Base-by-base conservation (phyloP, 2,797 vertebrate species). In the Pseudomugil tenellus region DNA sequence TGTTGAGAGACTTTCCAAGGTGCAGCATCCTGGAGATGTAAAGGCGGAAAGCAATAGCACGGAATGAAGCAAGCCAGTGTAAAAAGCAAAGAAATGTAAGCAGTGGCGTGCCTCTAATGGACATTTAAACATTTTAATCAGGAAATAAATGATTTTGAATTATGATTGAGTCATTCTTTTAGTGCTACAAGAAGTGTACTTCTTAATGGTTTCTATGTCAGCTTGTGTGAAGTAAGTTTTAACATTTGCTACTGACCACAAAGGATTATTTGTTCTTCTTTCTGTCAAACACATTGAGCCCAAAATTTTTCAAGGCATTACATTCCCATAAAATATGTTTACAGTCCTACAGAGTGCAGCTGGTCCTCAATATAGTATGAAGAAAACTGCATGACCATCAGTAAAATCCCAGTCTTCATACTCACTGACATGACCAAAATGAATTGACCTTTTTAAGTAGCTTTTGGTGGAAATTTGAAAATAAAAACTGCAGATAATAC, bases 1-100 rank as follows among this genome's bases (percentile, higher is more conserved):
- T 43, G 6, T 65, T 32, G 52, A 65, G 52, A 39, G 62, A 57
- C 41, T 54, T 64, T 64, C 2, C 4, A 37, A 46, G 28, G 35
- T 41, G 26, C 19, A 10, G 6, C 48, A 39, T 39, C 4, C 23
- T 14, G 23, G 6, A 39, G 49, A 28, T 43, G 4, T 25, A 51
- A 37, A n/a, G 62, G 62, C 3, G 9, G 52, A 65, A 55, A 55
- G 51, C 14, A 43, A 19, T 26, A 19, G n/a, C 23, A 52, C 23
- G 52, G 60, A 65, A 32, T 19, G 37, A 46, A 46, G 52, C 37
- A 59, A 9, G 23, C 34, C 25, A 0, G 7, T 19, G 23, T 28
- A 41, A 58, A 41, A 25, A 41, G 37, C 37, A 10, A 37, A 17
- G n/a, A 41, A 53, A 53, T 41, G 31, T 3, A 56, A 21, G 13